phyloP scores from a whole-genome alignment of 2,113 vertebrate genomes.

The Genyomyrus donnyi region DNA sequence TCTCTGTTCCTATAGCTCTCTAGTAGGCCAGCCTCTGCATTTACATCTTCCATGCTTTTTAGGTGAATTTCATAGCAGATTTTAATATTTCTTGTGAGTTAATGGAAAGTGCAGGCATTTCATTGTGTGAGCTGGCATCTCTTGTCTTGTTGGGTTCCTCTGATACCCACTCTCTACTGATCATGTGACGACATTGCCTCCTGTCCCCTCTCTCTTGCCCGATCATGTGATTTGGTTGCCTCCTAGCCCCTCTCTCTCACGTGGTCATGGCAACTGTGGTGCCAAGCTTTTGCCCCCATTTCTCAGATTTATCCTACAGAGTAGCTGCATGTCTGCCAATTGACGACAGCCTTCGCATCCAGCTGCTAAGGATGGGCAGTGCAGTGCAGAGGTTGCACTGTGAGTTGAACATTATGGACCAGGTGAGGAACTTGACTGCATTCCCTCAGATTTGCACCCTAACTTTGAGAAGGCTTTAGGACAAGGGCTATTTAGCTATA shows the following conservation, averaged over 20 bases:
- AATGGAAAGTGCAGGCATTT: not conserved
- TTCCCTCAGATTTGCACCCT: not conserved
- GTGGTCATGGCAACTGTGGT: not conserved
- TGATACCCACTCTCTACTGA: not conserved
- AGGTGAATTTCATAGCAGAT: not conserved
- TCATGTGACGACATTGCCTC: not conserved
- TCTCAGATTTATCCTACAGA: conserved; percentile 90
- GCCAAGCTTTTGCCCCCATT: conserved; percentile 15
- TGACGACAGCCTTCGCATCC: conserved; percentile 81
- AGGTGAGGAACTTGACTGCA: conserved; percentile 58
- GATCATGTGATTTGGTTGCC: not conserved
- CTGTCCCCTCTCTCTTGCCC: not conserved
- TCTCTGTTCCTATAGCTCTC: not conserved
- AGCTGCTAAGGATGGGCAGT: conserved; percentile 87
- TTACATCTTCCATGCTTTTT: not conserved
- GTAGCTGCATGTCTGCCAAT: conserved; percentile 94
- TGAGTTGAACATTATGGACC: conserved; percentile 93
- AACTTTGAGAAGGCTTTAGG: not conserved
- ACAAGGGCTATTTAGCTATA: not conserved
- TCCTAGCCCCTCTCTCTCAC: not conserved
- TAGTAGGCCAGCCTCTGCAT: not conserved
- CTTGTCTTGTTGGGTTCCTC: not conserved
- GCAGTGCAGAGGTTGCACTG: conserved; percentile 90
- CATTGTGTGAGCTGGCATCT: not conserved
- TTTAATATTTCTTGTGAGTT: not conserved